Evolutionary conservation across 2,797 vertebrate species (phyloP).

Genomic region (Poeciliopsis presidionis): DNA sequence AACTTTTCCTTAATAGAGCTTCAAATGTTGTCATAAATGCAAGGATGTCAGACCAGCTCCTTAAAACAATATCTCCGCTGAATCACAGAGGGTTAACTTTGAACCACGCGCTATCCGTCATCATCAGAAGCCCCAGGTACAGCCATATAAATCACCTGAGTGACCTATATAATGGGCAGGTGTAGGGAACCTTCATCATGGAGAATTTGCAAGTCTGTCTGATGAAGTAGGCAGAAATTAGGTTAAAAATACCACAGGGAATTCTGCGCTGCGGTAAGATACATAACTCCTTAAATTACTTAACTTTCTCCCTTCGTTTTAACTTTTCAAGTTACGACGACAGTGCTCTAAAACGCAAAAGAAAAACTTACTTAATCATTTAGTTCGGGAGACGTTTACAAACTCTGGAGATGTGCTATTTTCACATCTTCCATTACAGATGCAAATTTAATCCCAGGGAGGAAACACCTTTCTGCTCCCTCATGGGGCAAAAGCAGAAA

Average conservation of each 20-base stretch:
- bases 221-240: conserved; percentile 35
- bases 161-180: conserved; percentile 45
- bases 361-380: not conserved
- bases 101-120: conserved; percentile 29
- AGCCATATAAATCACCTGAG: conserved; percentile 19
- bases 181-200: conserved; percentile 33
- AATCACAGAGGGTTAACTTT: conserved; percentile 41
- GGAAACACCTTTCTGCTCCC: conserved; percentile 3
- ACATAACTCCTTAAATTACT: not conserved
- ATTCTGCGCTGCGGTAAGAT: not conserved
- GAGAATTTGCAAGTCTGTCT: conserved; percentile 17
- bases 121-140: conserved; percentile 16
- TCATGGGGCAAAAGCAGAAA: not conserved
- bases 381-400: not conserved
- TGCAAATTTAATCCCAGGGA: not conserved
- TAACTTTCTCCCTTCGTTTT: not conserved
- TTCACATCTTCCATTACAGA: conserved; percentile 1
- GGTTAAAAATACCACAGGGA: conserved; percentile 49
- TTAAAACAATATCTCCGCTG: conserved; percentile 36
- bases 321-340: conserved; percentile 21
- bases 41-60: conserved; percentile 21
- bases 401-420: conserved; percentile 9
- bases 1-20: conserved; percentile 20
- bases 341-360: not conserved
- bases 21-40: conserved; percentile 26